Percentiles rank a stretch among this genome's conserved stretches.
These are phyloP conservation scores for Chauna torquata DNA, from an alignment of 2,113 vertebrate species.

Conservation along the genomic window DNA sequence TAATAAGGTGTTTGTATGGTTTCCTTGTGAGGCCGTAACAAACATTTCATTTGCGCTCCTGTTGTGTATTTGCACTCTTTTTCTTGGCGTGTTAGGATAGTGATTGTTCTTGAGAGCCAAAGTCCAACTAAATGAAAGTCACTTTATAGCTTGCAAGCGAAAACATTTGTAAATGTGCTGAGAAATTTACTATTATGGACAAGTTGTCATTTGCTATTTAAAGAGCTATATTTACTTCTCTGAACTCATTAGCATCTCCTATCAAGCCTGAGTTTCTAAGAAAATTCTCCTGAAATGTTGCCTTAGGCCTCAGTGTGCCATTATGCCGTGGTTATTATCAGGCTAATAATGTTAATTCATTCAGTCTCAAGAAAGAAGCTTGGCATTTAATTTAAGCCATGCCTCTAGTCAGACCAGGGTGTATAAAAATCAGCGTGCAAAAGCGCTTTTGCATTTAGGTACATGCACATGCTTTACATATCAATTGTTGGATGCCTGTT, in stretches of 20 bases:
- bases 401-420: slow-evolving; percentile 1
- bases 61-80: slow-evolving; percentile 41
- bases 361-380: slow-evolving; percentile 40
- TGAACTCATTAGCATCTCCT: slow-evolving; percentile 54
- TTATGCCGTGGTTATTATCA: slow-evolving; percentile 57
- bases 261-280: slow-evolving; percentile 53
- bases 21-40: slow-evolving; percentile 23
- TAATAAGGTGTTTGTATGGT: neutral
- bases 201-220: slow-evolving; percentile 62
- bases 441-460: slow-evolving; percentile 2
- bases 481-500: neutral
- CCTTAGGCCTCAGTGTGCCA: slow-evolving; percentile 31
- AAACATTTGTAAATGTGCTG: slow-evolving; percentile 6
- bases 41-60: slow-evolving; percentile 1
- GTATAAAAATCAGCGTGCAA: neutral
- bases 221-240: slow-evolving; percentile 64
- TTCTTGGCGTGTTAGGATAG: slow-evolving; percentile 6
- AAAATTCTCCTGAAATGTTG: slow-evolving; percentile 54
- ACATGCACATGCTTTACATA: neutral
- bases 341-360: slow-evolving; percentile 63
- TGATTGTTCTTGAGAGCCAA: slow-evolving; percentile 23
- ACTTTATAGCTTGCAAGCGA: neutral
- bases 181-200: slow-evolving; percentile 47
- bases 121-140: slow-evolving; percentile 30
- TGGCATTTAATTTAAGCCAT: slow-evolving; percentile 63